These are phyloP conservation scores for Isaurus tuberculatus DNA, from an alignment of 92 coral and sea anemone species.

Conservation along the genomic window DNA sequence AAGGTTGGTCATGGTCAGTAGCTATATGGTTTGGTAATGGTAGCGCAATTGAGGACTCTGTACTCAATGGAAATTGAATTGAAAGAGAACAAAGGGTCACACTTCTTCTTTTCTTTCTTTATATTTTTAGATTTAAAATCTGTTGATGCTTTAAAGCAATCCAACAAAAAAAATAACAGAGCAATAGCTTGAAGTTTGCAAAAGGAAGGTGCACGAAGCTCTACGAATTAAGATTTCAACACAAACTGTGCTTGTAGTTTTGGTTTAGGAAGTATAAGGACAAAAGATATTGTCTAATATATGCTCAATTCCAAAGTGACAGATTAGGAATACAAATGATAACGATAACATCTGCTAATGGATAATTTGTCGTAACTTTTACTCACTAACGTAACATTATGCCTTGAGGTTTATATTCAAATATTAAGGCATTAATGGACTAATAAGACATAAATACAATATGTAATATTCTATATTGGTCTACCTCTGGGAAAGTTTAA, in stretches of 20 bases:
- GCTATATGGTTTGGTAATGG: no score
- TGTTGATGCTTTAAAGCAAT: no score
- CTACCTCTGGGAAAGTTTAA: not conserved
- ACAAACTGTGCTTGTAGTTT: not conserved
- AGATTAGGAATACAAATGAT: not conserved
- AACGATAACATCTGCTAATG: not conserved
- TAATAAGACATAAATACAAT: not conserved
- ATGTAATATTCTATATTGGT: not conserved
- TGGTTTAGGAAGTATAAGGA: not conserved
- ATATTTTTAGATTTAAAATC: no score
- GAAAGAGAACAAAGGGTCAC: no score
- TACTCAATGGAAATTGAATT: no score
- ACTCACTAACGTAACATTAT: not conserved
- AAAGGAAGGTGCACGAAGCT: no score
- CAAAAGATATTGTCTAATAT: not conserved
- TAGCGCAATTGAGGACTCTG: no score
- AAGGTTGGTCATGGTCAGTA: no score
- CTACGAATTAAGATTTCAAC: not conserved
- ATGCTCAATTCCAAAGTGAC: not conserved
- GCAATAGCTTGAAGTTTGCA: no score
- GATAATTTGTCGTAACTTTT: not conserved
- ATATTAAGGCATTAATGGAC: not conserved
- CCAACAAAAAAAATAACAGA: no score
- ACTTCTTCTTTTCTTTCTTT: no score
- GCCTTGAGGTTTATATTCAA: conserved; percentile 5